These are phyloP conservation scores for Cotesia typhae DNA, from an alignment of 1,140 invertebrate genomes.

Conservation along the genomic window DNA sequence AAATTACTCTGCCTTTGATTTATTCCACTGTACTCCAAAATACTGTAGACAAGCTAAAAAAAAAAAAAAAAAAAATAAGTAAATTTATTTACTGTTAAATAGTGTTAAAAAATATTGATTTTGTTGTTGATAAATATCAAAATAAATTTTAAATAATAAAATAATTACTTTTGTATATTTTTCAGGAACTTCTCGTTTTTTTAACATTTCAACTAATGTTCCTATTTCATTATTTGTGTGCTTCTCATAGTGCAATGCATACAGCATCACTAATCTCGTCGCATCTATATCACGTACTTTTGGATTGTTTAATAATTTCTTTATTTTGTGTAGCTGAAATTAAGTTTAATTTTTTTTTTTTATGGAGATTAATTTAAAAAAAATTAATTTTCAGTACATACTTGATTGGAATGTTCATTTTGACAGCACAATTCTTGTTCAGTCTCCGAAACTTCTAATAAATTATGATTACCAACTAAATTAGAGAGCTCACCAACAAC, in stretches of 20 bases:
- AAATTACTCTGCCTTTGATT: conserved; percentile 82
- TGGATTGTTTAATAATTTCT: conserved; percentile 74
- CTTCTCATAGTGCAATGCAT: conserved; percentile 91
- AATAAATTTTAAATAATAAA: conserved; percentile 1
- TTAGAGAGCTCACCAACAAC: conserved; percentile 94
- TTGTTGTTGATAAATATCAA: no score
- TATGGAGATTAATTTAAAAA: conserved; percentile 18
- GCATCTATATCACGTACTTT: conserved; percentile 83
- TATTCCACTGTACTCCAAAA: conserved; percentile 84
- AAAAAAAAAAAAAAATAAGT: conserved; percentile 38
- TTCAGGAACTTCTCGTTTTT: conserved; percentile 73
- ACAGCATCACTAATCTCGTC: conserved; percentile 88
- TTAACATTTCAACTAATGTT: conserved; percentile 77
- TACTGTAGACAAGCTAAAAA: conserved; percentile 71
- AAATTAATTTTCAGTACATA: conserved; percentile 59
- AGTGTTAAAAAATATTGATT: neutral
- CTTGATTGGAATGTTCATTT: conserved; percentile 87
- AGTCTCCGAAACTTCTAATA: conserved; percentile 93
- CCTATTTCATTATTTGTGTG: conserved; percentile 87
- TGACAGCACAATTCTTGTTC: conserved; percentile 97
- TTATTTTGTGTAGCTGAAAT: conserved; percentile 71
- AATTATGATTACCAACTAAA: conserved; percentile 78
- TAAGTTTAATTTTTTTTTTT: conserved; percentile 23
- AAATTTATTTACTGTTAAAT: conserved; percentile 11
- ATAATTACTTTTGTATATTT: conserved; percentile 64